phyloP scores from a whole-genome alignment of 2,113 vertebrate species.

The Asarcornis scutulata region DNA sequence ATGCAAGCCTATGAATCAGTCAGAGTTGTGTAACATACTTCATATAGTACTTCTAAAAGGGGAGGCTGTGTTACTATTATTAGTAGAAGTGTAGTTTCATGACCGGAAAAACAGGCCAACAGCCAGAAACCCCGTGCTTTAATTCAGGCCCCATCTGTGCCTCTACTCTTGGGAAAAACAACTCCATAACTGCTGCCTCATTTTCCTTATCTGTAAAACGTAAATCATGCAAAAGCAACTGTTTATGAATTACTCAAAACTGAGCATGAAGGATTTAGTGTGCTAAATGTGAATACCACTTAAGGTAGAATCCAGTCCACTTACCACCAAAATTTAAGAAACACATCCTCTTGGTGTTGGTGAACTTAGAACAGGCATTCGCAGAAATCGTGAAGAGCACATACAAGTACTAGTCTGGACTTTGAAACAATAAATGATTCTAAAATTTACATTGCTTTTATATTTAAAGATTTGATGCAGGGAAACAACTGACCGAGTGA shows the following conservation, averaged over 20 bases:
- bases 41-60: slow-evolving; percentile 45
- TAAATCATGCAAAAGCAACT: not conserved
- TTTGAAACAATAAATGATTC: not conserved
- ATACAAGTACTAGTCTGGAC: not conserved
- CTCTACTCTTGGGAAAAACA: not conserved
- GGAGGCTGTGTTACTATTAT: slow-evolving; percentile 27
- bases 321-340: not conserved
- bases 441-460: not conserved
- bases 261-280: not conserved
- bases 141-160: not conserved
- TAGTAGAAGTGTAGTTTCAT: slow-evolving; percentile 15
- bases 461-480: not conserved
- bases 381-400: not conserved
- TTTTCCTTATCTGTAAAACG: slow-evolving; percentile 28
- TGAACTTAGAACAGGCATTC: not conserved
- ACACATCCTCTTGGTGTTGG: not conserved
- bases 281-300: not conserved
- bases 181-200: not conserved
- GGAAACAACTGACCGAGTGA: not conserved
- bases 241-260: not conserved
- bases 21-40: slow-evolving; percentile 5
- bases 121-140: slow-evolving; percentile 4
- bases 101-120: not conserved
- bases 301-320: not conserved
- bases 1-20: slow-evolving; percentile 42